Evolutionary conservation across 2,888 invertebrate species (phyloP).

Genomic region (Epsilonema sp.): DNA sequence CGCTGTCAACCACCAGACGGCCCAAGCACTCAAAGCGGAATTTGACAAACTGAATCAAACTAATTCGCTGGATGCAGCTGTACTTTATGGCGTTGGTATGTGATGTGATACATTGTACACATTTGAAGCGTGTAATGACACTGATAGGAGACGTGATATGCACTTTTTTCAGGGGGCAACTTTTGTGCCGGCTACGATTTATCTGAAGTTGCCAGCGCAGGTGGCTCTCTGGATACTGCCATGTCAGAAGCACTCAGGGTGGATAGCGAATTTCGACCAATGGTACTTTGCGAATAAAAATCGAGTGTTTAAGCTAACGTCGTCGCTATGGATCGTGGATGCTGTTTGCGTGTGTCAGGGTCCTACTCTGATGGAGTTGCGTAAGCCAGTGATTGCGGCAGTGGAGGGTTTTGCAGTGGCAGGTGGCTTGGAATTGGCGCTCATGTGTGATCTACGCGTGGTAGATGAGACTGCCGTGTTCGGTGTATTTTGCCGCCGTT

Average conservation of each 20-base stretch:
- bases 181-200: constrained; percentile 84
- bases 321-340: no score
- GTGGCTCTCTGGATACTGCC: no score
- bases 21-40: constrained; percentile 45
- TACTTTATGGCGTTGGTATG: constrained; percentile 50
- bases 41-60: constrained; percentile 61
- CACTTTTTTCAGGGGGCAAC: constrained; percentile 48
- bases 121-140: no score
- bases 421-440: constrained; percentile 65
- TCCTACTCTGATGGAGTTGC: constrained; percentile 47
- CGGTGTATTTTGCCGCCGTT: constrained; percentile 67
- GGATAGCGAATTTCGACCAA: background rate
- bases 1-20: constrained; percentile 51
- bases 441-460: constrained; percentile 72
- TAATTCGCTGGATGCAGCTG: constrained; percentile 45
- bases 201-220: constrained; percentile 41
- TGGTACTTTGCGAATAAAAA: no score
- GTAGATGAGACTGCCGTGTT: constrained; percentile 63
- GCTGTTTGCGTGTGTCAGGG: no score
- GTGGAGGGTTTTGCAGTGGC: constrained; percentile 74
- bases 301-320: no score
- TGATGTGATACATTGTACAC: no score
- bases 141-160: no score
- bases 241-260: no score
- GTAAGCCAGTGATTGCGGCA: constrained; percentile 73